phyloP scores from a whole-genome alignment of 1,140 invertebrate species.

The Metopolophium dirhodum region DNA sequence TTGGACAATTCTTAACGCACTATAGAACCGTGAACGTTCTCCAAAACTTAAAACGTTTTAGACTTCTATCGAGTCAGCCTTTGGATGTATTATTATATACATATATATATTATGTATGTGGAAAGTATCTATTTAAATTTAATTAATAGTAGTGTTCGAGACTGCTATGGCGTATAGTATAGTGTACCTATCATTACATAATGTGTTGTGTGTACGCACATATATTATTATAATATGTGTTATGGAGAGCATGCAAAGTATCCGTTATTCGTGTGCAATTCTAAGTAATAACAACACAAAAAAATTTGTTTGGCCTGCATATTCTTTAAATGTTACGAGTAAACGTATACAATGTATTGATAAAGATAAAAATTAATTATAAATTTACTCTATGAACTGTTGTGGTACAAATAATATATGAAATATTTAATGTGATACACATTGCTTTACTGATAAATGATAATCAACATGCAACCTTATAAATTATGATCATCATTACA shows the following conservation, averaged over 20 bases:
- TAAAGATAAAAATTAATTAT: background rate
- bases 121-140: background rate
- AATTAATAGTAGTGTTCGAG: background rate
- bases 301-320: background rate
- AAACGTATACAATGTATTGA: constrained; percentile 17
- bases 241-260: background rate
- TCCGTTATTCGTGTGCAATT: background rate
- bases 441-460: background rate
- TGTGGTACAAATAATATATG: background rate
- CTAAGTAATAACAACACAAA: background rate
- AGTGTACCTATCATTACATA: background rate
- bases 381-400: background rate
- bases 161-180: background rate
- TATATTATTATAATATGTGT: background rate
- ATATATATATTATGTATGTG: background rate
- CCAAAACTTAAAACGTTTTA: background rate
- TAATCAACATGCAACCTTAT: background rate
- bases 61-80: background rate
- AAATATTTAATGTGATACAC: background rate
- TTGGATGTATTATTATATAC: background rate
- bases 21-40: background rate
- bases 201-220: background rate
- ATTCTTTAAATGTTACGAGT: background rate
- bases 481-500: background rate
- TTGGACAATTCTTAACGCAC: background rate